These are phyloP conservation scores for Gila robusta DNA, from an alignment of 2,797 vertebrate genomes.

Conservation along the genomic window DNA sequence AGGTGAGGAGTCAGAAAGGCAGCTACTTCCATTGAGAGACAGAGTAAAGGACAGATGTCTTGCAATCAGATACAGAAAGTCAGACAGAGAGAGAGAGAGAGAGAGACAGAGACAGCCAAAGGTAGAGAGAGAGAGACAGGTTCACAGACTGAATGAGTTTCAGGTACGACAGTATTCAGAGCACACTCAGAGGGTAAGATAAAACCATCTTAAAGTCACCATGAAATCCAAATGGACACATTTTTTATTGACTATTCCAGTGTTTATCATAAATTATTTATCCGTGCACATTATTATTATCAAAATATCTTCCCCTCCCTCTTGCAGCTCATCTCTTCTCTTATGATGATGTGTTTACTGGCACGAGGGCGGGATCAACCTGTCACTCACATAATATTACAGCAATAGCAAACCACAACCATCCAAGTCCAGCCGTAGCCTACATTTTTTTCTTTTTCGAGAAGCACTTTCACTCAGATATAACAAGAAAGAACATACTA, in stretches of 20 bases:
- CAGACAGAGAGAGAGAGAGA: constrained; percentile 18
- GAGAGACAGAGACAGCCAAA: constrained; percentile 15
- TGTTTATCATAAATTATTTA: neutral
- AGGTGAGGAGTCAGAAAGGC: neutral
- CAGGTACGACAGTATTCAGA: neutral
- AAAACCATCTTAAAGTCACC: neutral
- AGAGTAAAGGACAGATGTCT: constrained; percentile 10
- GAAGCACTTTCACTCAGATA: neutral
- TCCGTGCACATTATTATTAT: neutral
- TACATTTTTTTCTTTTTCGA: neutral
- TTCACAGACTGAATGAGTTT: constrained; percentile 40
- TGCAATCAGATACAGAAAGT: constrained; percentile 8
- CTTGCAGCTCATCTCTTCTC: neutral
- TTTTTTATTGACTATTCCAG: neutral
- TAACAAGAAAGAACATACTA: neutral
- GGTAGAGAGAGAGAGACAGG: constrained; percentile 19
- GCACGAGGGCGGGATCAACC: neutral
- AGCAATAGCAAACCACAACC: neutral
- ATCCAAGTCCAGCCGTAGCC: neutral
- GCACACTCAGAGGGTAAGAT: neutral
- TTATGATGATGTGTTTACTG: neutral
- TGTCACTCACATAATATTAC: neutral
- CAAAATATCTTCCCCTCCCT: neutral
- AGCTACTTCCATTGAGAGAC: neutral
- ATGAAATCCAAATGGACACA: neutral